Evolutionary conservation across 2,113 vertebrate species (phyloP).

Genomic region (Euleptes europaea): DNA sequence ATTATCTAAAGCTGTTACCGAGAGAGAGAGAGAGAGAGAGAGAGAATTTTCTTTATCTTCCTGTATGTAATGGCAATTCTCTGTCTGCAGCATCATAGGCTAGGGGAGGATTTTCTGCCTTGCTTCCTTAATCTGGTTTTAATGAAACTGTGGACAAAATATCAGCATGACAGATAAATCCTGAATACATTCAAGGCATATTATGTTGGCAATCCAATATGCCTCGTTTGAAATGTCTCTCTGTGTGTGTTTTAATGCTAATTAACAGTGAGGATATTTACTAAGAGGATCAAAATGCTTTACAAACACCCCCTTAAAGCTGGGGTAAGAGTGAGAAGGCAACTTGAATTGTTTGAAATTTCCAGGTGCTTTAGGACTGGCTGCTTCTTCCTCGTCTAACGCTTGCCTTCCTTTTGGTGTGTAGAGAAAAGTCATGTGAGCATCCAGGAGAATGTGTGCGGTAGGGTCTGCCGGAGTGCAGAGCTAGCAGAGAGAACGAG

Average conservation of each 20-base stretch:
- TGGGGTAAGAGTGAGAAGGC: background rate
- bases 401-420: conserved; percentile 56
- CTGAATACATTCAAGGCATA: background rate
- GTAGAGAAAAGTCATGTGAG: conserved; percentile 70
- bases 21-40: background rate
- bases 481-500: conserved; percentile 57
- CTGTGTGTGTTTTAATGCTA: background rate
- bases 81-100: background rate
- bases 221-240: background rate
- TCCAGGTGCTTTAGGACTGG: conserved; percentile 16
- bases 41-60: background rate
- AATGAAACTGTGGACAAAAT: background rate
- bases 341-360: background rate
- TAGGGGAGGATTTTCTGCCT: background rate
- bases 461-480: conserved; percentile 56
- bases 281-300: background rate
- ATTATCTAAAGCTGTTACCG: background rate
- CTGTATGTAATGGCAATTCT: background rate
- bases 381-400: conserved; percentile 33
- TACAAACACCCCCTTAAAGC: background rate
- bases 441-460: conserved; percentile 54
- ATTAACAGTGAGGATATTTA: background rate
- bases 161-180: background rate
- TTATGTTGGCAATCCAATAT: background rate
- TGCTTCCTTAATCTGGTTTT: background rate